phyloP scores from a whole-genome alignment of 2,888 invertebrate species.

The Incurvaria masculella region DNA sequence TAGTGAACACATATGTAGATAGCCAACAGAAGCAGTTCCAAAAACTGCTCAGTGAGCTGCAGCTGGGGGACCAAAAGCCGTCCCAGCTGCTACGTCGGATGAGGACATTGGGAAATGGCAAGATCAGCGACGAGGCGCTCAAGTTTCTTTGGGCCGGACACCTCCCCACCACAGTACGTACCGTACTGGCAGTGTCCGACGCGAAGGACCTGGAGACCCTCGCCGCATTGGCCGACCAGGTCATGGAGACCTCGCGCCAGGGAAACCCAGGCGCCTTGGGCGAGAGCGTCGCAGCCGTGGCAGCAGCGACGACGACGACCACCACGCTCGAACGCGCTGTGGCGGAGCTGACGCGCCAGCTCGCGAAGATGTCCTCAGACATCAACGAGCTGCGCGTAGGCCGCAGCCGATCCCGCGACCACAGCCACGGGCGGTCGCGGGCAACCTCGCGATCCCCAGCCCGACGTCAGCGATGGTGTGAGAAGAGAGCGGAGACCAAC shows the following conservation, averaged over 20 bases:
- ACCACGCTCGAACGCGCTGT: not conserved
- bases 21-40: too few relatives aligned
- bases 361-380: not conserved
- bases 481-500: not conserved
- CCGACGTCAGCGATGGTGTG: too few relatives aligned
- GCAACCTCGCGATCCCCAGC: too few relatives aligned
- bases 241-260: not conserved
- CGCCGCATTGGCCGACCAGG: not conserved
- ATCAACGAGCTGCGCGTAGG: not conserved
- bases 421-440: too few relatives aligned
- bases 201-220: not conserved
- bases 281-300: too few relatives aligned
- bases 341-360: not conserved
- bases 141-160: not conserved
- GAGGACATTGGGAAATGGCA: not conserved
- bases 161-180: not conserved
- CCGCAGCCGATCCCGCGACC: too few relatives aligned
- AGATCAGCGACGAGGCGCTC: not conserved
- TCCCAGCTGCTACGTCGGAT: constrained; percentile 3
- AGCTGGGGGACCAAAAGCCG: constrained; percentile 4
- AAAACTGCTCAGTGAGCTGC: constrained; percentile 3
- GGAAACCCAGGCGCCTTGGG: not conserved
- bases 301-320: too few relatives aligned
- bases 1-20: too few relatives aligned
- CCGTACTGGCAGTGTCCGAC: not conserved